Base-by-base conservation (phyloP, 2,888 invertebrate genomes). In the Calameuta filiformis region DNA sequence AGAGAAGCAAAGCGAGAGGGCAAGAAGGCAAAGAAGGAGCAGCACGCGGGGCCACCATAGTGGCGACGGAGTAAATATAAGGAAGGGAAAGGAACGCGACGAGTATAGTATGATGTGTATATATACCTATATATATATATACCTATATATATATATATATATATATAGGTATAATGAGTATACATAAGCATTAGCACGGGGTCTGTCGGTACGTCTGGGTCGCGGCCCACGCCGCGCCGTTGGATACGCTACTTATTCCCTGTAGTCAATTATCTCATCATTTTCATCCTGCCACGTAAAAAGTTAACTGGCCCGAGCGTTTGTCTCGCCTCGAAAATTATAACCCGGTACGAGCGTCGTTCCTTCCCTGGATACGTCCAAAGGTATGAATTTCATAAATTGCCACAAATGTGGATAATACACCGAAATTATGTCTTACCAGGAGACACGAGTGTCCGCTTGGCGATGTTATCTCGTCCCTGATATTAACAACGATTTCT, bases 201-300 rank as follows among this genome's bases (percentile, higher is more conserved):
- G 71, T 71, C 34, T 34, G 34, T 73, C 73, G 73, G 37, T 76
- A 37, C 71, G 73, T 76, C 73, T 37, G 73, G 40, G 37, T 40
- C 37, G 77, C 37, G 35, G 74, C 74, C 35, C 37, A 74, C 74
- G 74, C 37, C 74, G 74, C 35, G 23, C 34, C 23, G 34, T 73
- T 75, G 78, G 30, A 56, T 23, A 56, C 40, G 33, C 11, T 71
- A 71, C 71, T 71, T 71, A 71, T 71, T 34, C 33, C 71, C 71
- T 71, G 12, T 77, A 77, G 80, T 81, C 84, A 86, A 86, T 86
- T 85, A 86, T 86, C 84, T 86, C 84, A 85, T 86, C 84, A 84
- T 82, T 86, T 86, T 85, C 85, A 85, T 85, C 83, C 83, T 83
- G 83, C 80, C 83, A 69, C 73, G 79, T 74, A 77, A 76, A 81